A percentile compares a stretch with the other conserved stretches of the same genome.
phyloP scores from a whole-genome alignment of 2,888 invertebrate genomes.

The Cryptocephalus moraei region DNA sequence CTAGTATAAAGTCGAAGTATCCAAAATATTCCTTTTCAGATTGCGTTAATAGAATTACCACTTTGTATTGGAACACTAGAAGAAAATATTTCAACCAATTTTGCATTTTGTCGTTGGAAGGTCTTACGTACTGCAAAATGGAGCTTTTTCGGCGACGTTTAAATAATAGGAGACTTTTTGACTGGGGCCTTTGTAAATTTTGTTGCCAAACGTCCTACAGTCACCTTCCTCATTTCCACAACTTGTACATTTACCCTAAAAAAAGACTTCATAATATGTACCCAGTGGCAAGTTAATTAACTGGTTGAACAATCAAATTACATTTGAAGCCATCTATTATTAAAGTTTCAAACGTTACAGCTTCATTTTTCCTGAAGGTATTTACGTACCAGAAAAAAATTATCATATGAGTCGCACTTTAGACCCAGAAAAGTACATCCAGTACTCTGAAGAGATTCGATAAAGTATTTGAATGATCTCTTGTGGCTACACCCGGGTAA shows the following conservation, averaged over 20 bases:
- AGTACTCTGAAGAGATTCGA: slow-evolving; percentile 30
- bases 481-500: slow-evolving; percentile 38
- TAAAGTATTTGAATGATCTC: slow-evolving; percentile 36
- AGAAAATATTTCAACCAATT: slow-evolving; percentile 2
- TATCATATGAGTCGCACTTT: slow-evolving; percentile 26
- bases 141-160: slow-evolving; percentile 26
- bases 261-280: no score
- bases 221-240: slow-evolving; percentile 20
- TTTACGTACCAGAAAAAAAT: slow-evolving; percentile 24
- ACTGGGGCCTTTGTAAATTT: slow-evolving; percentile 18
- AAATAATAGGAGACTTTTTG: slow-evolving; percentile 28
- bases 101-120: background rate
- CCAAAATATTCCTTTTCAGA: slow-evolving; percentile 15
- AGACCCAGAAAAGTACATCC: slow-evolving; percentile 35
- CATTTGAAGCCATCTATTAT: no score
- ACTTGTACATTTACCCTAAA: slow-evolving; percentile 26
- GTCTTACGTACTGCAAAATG: slow-evolving; percentile 32
- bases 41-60: slow-evolving; percentile 7
- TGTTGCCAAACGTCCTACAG: slow-evolving; percentile 30
- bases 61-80: slow-evolving; percentile 20
- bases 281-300: no score
- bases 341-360: no score
- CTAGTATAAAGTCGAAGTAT: slow-evolving; percentile 29
- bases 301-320: no score
- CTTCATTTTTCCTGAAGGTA: no score